Evolutionary conservation across 2,797 vertebrate species (phyloP).

Genomic region (Acipenser transmontanus): DNA sequence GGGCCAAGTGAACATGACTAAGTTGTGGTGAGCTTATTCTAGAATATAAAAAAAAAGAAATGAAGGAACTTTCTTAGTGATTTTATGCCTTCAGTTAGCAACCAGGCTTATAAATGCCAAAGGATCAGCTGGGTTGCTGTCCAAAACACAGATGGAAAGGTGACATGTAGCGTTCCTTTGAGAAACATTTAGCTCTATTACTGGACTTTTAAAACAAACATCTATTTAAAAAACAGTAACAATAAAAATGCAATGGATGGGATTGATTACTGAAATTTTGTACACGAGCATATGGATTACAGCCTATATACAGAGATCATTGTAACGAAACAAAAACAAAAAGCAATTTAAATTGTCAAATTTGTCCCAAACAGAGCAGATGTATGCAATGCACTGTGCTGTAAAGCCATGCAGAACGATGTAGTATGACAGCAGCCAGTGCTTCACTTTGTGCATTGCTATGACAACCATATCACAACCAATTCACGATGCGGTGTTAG

Average conservation of each 20-base stretch:
- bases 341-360: slow-evolving; percentile 41
- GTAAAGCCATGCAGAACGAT: slow-evolving; percentile 88
- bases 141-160: slow-evolving; percentile 40
- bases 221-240: slow-evolving; percentile 43
- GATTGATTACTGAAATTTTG: slow-evolving; percentile 39
- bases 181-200: slow-evolving; percentile 47
- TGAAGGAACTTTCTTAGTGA: slow-evolving; percentile 2
- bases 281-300: slow-evolving; percentile 54
- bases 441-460: slow-evolving; percentile 94
- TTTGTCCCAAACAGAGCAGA: slow-evolving; percentile 76
- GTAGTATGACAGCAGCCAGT: slow-evolving; percentile 85
- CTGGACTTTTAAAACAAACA: slow-evolving; percentile 40
- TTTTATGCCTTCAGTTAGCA: slow-evolving; percentile 13
- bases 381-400: slow-evolving; percentile 88
- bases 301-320: slow-evolving; percentile 50
- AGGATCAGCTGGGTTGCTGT: slow-evolving; percentile 31
- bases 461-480: slow-evolving; percentile 90
- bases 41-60: too few species aligned
- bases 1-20: too few species aligned
- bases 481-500: slow-evolving; percentile 90
- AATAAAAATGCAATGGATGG: slow-evolving; percentile 59
- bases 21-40: too few species aligned
- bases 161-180: slow-evolving; percentile 11
- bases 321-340: slow-evolving; percentile 35
- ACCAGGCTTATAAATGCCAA: slow-evolving; percentile 3